Base-by-base conservation (phyloP, 2,888 invertebrate species). In the Ormyrus nitidulus region DNA sequence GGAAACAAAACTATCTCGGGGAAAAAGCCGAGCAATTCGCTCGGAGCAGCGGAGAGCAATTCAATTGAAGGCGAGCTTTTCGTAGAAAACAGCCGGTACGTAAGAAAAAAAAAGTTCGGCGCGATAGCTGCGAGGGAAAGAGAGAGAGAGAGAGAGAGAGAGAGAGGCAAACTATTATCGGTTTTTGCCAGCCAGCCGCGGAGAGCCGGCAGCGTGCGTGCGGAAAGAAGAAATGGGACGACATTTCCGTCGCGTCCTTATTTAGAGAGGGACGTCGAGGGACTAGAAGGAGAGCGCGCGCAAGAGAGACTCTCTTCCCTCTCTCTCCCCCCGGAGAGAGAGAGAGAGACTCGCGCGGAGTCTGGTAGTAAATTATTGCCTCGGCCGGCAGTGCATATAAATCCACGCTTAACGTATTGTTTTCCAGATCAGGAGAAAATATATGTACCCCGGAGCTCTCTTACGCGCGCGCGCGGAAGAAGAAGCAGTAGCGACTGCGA, bases 361-460 rank as follows among this genome's bases (percentile, higher is more conserved):
- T 85, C 84, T 85, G 85, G 86, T 34, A 34, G 34, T 90, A 88
- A 90, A 86, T 90, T 90, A 90, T 90, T 88, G 87, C 90, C 86
- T 84, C 80, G 82, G 82, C 81, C 77, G 79, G 83, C 87, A 84
- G 87, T 86, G 88, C 86, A 88, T 88, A 90, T 90, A 90, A 90
- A 90, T 90, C 87, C 85, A 85, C 85, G 86, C 85, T 87, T 87
- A 87, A 87, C 86, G 87, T 90, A 90, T 90, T 90, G 90, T 90
- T 90, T 90, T 89, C 89, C 89, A 89, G 90, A 90, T 90, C 89
- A 88, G 89, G 89, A 89, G 88, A 83, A 89, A 90, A 90, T 89
- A 88, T 90, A 90, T 89, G 87, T 88, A 85, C 85, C 85, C 84
- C 80, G 81, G 70, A 83, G 34, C 34, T 34, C 34, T 34, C 34